Conservation (phyloP, 2,888 invertebrate species). For the Caenorhabditis plicata region DNA sequence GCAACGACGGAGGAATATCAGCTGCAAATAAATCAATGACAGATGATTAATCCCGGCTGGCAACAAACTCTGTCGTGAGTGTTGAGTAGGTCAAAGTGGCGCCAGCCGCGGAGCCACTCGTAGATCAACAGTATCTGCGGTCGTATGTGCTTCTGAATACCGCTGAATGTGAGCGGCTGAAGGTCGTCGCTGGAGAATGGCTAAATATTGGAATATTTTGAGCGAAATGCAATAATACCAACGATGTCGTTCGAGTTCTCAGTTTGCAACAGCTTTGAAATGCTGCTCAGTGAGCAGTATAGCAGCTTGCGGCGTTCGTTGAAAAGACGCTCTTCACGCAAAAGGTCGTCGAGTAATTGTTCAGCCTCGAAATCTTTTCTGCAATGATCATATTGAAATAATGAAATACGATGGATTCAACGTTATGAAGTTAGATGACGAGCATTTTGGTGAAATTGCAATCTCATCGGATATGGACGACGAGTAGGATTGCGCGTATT, state of each 20-base stretch:
- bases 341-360: slow-evolving; percentile 33
- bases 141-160: slow-evolving; percentile 41
- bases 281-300: slow-evolving; percentile 31
- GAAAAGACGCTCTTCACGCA: slow-evolving; percentile 37
- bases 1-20: slow-evolving; percentile 39
- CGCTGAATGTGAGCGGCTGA: slow-evolving; percentile 41
- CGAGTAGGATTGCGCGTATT: slow-evolving; percentile 38
- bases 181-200: slow-evolving; percentile 39
- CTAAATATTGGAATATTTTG: slow-evolving; percentile 4
- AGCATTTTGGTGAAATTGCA: slow-evolving; percentile 23
- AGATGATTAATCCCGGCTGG: slow-evolving; percentile 1
- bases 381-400: slow-evolving; percentile 1
- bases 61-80: slow-evolving; percentile 33
- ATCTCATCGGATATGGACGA: slow-evolving; percentile 33
- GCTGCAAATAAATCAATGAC: slow-evolving; percentile 4
- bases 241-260: slow-evolving; percentile 44
- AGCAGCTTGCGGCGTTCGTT: slow-evolving; percentile 44
- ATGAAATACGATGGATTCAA: background rate
- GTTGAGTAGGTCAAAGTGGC: slow-evolving; percentile 35
- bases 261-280: slow-evolving; percentile 31
- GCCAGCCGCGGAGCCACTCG: slow-evolving; percentile 51
- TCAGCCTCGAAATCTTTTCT: slow-evolving; percentile 27
- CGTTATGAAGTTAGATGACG: background rate
- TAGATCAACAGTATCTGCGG: slow-evolving; percentile 48
- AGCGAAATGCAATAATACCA: slow-evolving; percentile 2